phyloP scores from a whole-genome alignment of 2,888 invertebrate species.

The Nymphalis urticae region DNA sequence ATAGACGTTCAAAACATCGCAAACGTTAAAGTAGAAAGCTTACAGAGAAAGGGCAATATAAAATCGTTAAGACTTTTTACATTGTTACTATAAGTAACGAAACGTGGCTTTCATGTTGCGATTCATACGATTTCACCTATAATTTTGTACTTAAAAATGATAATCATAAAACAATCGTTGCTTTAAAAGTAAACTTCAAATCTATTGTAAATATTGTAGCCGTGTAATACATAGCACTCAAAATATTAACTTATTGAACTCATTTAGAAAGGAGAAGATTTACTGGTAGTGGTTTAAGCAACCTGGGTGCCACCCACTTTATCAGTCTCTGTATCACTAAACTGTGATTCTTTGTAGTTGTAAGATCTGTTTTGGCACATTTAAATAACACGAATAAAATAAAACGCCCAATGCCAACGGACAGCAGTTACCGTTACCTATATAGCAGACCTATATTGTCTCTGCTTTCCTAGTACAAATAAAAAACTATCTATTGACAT shows the following conservation, averaged over 20 bases:
- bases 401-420: too few relatives aligned
- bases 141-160: constrained; percentile 58
- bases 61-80: constrained; percentile 53
- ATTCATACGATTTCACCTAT: constrained; percentile 64
- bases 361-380: too few relatives aligned
- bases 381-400: too few relatives aligned
- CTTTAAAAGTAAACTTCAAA: not conserved
- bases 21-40: constrained; percentile 61
- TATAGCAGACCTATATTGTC: too few relatives aligned
- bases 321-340: too few relatives aligned
- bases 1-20: constrained; percentile 41
- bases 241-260: not conserved
- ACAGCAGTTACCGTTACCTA: too few relatives aligned
- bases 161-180: constrained; percentile 42
- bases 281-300: too few relatives aligned
- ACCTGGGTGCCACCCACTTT: too few relatives aligned
- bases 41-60: constrained; percentile 60
- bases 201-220: not conserved
- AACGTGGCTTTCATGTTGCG: constrained; percentile 52
- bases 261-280: not conserved
- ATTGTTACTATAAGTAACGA: constrained; percentile 60
- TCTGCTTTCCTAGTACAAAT: too few relatives aligned
- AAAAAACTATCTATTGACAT: too few relatives aligned
- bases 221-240: not conserved
- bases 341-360: too few relatives aligned